Base-by-base conservation (phyloP, 1,140 invertebrate genomes). In the Fopius arisanus region DNA sequence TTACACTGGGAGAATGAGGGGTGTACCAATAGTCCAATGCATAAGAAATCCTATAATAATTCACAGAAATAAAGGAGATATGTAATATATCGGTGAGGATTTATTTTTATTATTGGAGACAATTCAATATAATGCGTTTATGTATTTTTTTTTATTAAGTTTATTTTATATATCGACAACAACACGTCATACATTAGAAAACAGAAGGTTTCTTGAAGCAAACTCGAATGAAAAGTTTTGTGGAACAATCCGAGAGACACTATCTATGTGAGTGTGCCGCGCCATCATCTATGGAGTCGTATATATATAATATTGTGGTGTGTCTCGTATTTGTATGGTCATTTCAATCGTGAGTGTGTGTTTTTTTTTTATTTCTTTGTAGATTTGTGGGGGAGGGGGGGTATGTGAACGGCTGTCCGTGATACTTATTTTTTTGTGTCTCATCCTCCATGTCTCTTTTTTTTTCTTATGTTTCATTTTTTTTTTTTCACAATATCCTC, bases 121-220 rank as follows among this genome's bases (percentile, higher is more conserved):
- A n/a, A n/a, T n/a, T n/a, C n/a, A 73, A 79, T 73, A 73, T 10
- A 29, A 65, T 31, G 14, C 29, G 3, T 65, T n/a, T 1, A 31
- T 65, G 80, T 81, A 86, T 84, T 87, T 85, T 83, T n/a, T 88
- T 88, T 88, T 88, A 88, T 87, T 88, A 87, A 88, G 86, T 88
- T 88, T 88, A 88, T 87, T 88, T 88, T 88, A 87, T 88, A 88
- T 88, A 88, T 88, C 87, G 87, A 88, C 87, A 88, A 88, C 86
- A 88, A 88, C 86, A 88, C 87, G 87, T 88, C 87, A 88, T 88
- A 88, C 87, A 88, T 88, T 88, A 87, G 87, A 88, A 88, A 88
- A 88, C 87, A 88, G 87, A 88, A 88, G 85, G 86, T 88, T 88
- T 88, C 86, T 87, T 87, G 87, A 88, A 88, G 87, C 86, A 88